Percentiles rank a stretch among this genome's conserved stretches.
Evolutionary conservation across 1,140 invertebrate genomes (phyloP).

Genomic region (Conus betulinus): DNA sequence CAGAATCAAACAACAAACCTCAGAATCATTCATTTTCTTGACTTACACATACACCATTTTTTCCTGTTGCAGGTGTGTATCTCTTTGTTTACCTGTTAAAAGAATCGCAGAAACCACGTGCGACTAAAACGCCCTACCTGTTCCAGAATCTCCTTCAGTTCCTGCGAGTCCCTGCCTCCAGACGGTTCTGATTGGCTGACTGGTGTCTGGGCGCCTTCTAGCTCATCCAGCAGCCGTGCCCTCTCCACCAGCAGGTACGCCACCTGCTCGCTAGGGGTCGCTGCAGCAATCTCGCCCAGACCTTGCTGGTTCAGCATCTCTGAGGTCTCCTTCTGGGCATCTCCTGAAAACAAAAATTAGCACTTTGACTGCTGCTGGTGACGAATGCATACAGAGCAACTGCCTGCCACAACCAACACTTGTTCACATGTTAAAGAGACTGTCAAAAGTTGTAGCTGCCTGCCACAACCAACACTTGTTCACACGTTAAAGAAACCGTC

Average conservation of each 20-base stretch:
- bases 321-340: conserved; percentile 63
- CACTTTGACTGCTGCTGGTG: background rate
- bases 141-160: conserved; percentile 43
- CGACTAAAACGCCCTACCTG: conserved; percentile 20
- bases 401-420: too few relatives aligned
- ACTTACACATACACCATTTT: too few relatives aligned
- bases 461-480: too few relatives aligned
- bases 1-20: too few relatives aligned
- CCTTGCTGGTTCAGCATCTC: conserved; percentile 74
- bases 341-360: conserved; percentile 29
- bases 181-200: conserved; percentile 27
- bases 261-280: conserved; percentile 70
- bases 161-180: conserved; percentile 28
- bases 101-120: too few relatives aligned
- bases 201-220: conserved; percentile 66
- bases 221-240: conserved; percentile 70
- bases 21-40: too few relatives aligned
- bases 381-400: background rate
- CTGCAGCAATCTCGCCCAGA: conserved; percentile 68
- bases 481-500: background rate
- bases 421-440: background rate
- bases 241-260: conserved; percentile 73
- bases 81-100: too few relatives aligned
- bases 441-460: background rate
- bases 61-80: too few relatives aligned